Evolutionary conservation across 2,113 vertebrate genomes (phyloP), one percentile per base, ranked within the genome.

Genomic region (Paraplagusia blochii): DNA sequence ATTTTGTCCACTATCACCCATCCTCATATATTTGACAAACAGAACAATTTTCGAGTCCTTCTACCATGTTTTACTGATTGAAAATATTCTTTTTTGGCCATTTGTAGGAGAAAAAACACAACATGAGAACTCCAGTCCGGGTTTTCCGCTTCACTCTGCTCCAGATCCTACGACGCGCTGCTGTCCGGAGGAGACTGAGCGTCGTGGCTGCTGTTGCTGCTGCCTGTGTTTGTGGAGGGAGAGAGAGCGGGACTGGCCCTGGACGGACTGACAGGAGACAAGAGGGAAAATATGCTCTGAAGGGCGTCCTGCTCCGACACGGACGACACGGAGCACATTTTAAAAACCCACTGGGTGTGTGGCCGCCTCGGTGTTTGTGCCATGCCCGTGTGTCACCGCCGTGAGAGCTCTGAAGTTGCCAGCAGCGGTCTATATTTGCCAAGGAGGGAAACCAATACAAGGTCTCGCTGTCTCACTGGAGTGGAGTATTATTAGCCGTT

Each of bases 401-500:
- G 76, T 58, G 48, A 58, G 74, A 73, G 58, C 77, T 60, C 66
- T 73, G 72, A 80, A 80, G 58, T 69, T 72, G 76, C 62, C 76
- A 78, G 38, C 76, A 78, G 77, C 68, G 61, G 67, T 78, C 79
- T 80, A 82, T 77, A 83, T 87, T 85, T 78, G 79, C 69, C 80
- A 69, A 82, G 67, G 82, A 86, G 72, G 82, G 77, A 84, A 82
- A 84, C 80, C 85, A 81, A 80, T 84, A 64, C 81, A 82, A 82
- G 87, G 83, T 79, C 83, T 85, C 56, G 72, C 79, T 71, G 82
- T 87, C 69, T 80, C 79, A 35, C 79, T 87, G 83, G 84, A 86
- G 83, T 62, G 84, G 85, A 84, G 82, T 89, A 88, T 90, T 90
- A 90, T 89, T 91, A 90, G 89, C 86, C 72, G 78, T 73, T 83